Conservation (phyloP, 2,797 vertebrate species). For the Sphenodon punctatus region DNA sequence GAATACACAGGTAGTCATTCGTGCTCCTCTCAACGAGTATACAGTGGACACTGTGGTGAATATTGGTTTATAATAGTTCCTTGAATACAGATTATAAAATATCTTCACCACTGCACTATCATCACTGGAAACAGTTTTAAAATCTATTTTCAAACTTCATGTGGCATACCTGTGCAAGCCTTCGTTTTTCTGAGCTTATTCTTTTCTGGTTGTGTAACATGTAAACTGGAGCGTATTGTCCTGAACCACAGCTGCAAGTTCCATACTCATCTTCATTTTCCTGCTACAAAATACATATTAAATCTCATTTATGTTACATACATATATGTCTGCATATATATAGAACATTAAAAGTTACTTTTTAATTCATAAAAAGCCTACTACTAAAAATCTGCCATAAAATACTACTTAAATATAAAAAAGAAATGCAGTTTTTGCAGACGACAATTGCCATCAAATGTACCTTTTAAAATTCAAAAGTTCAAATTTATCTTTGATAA, state of each 20-base stretch:
- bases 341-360: slow-evolving; percentile 29
- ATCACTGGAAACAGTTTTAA: not conserved
- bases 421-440: slow-evolving; percentile 12
- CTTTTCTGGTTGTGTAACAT: slow-evolving; percentile 37
- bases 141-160: not conserved
- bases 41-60: not conserved
- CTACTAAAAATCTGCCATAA: slow-evolving; percentile 24
- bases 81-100: not conserved
- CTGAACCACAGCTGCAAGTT: slow-evolving; percentile 75
- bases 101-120: not conserved
- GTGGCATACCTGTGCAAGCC: slow-evolving; percentile 70
- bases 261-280: slow-evolving; percentile 86
- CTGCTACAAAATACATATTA: slow-evolving; percentile 67
- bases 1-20: not conserved
- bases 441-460: not conserved
- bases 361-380: slow-evolving; percentile 11
- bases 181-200: slow-evolving; percentile 52
- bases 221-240: slow-evolving; percentile 51
- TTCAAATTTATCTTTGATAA: not conserved
- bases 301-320: slow-evolving; percentile 26
- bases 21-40: not conserved
- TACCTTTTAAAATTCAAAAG: not conserved
- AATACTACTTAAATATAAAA: slow-evolving; percentile 45
- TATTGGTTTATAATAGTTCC: not conserved
- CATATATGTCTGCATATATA: slow-evolving; percentile 41